Base-by-base conservation (phyloP, 2,797 vertebrate species). In the Propithecus deckenii region DNA sequence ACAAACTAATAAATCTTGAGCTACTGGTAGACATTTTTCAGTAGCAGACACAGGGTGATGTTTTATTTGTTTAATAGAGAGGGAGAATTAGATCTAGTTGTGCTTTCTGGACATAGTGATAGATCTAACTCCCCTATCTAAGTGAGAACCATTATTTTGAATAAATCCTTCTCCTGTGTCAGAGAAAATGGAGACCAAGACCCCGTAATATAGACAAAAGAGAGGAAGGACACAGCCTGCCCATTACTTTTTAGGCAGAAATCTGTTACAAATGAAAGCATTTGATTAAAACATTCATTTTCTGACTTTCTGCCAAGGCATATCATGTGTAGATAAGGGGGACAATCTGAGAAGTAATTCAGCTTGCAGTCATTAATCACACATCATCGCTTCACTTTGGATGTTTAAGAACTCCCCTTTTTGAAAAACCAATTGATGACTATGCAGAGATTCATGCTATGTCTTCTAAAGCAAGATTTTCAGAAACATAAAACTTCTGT, bases 21-120 rank as follows among this genome's bases (percentile, higher is more conserved):
- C 48, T 63, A n/a, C 59, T 57, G 65, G 43, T 2, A 63, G 69
- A 86, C n/a, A 63, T 79, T 96, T 88, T 92, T 94, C 50, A 89
- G 69, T 20, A 85, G n/a, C 25, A 79, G 91, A 86, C 59, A 85
- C 17, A 35, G 67, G 86, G 76, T 59, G 43, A 86, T 74, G 48
- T 83, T 97, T 95, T 97, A 76, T 81, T 95, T 95, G 95, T 94
- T 92, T 97, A 96, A 92, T 52, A 86, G 80, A 93, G 83, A 91
- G 30, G 61, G 67, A 76, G 80, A 95, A 89, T 79, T 92, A 76
- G 30, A 20, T 90, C 81, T 95, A 72, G 43, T 88, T 48, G 38
- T 94, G 50, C 32, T 52, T 67, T 92, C 25, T 12, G 14, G 61
- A 12, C 32, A 75, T 0, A 23, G 55, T 83, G 38, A 96, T 90